Base-by-base conservation (phyloP, 30 jellyfish, hydroid and myxozoan genomes). In the Turritopsis dohrnii region DNA sequence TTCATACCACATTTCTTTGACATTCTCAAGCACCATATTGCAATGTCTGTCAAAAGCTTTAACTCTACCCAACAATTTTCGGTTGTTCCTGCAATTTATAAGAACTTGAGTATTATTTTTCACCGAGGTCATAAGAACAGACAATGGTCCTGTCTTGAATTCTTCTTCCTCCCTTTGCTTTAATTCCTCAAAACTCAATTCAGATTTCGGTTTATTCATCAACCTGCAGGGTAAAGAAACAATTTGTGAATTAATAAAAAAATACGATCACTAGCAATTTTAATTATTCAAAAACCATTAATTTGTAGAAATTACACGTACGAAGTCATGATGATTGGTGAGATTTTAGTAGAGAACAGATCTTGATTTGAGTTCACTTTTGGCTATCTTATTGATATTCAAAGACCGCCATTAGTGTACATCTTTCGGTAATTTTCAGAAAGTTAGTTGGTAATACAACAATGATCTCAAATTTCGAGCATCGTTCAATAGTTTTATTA, bases 11-110 rank as follows among this genome's bases (percentile, higher is more conserved):
- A 94, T 84, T 75, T 94, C 99, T 80, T 94, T 94, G 0, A 94
- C 99, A 81, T 94, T 94, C 79, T 94, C 99, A 72, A 94, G 81
- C 71, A 94, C 97, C 99, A 94, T 94, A 75, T 94, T 94, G 74
- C 97, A 88, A 76, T 94, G 99, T 65, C 99, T 88, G 65, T 94
- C 99, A 86, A 94, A 94, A 16, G 99, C 99, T 69, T 89, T 94
- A 71, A 94, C 97, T 79, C 97, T 81, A 18, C 99, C 99, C 24
- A 94, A 84, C 20, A 94, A 90, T 86, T 94, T 94, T 66, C 96
- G 82, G 87, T 94, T 94, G 77, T 94, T 94, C 66, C 99, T 80
- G 80, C 99, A 94, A 79, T 89, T 94, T 19, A 94, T 89, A 8
- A 94, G 86, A 1, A 94, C 99, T 76, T 94, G 99, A 53, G 99